These are phyloP conservation scores for Cotesia chilonis DNA, from an alignment of 1,140 invertebrate genomes.

Conservation along the genomic window DNA sequence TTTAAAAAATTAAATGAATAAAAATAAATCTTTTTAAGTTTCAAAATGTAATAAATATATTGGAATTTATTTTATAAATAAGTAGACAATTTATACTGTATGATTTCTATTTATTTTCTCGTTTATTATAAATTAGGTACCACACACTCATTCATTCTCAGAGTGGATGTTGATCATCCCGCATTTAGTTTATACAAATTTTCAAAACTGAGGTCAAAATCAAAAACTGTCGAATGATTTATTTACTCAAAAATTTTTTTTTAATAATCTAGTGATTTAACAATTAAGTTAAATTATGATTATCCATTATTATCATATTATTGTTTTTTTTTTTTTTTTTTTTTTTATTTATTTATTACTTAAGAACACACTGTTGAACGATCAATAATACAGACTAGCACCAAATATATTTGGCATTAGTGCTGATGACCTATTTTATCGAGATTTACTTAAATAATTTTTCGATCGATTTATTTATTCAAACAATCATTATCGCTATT, in stretches of 20 bases:
- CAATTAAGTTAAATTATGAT: too few species aligned
- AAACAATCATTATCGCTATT: constrained; percentile 1
- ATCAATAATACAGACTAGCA: constrained; percentile 22
- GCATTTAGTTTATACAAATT: constrained; percentile 48
- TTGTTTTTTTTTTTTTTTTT: too few species aligned
- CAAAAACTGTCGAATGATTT: not conserved
- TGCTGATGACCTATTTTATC: constrained; percentile 15
- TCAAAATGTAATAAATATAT: not conserved
- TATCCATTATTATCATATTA: too few species aligned
- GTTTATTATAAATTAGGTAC: constrained; percentile 63
- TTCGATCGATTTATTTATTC: not conserved
- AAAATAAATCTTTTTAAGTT: constrained; percentile 2
- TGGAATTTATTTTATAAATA: not conserved
- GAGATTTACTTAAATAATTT: not conserved
- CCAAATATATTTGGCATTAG: constrained; percentile 20
- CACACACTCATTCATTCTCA: constrained; percentile 63
- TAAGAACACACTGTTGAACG: not conserved
- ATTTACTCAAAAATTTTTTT: too few species aligned
- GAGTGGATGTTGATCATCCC: too few species aligned
- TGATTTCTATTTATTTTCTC: constrained; percentile 52
- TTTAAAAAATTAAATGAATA: too few species aligned
- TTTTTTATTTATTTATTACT: too few species aligned
- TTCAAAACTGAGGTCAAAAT: not conserved
- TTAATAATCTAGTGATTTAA: too few species aligned
- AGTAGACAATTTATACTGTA: constrained; percentile 36